Conservation (phyloP, 30 jellyfish, hydroid and myxozoan genomes). For the Aurelia coerulea region DNA sequence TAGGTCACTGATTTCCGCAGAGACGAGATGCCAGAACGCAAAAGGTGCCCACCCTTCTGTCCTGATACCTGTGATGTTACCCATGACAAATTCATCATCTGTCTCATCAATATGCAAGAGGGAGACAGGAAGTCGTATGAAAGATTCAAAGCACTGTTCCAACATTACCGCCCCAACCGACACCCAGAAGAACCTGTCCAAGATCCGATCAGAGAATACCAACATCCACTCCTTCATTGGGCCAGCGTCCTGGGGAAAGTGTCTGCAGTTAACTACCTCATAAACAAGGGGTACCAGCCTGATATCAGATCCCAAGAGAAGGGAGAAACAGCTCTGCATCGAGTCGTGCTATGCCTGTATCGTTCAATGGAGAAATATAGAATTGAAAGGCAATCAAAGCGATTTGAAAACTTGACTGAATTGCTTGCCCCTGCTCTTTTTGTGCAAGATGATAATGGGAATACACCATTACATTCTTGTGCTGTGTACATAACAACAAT, state of each 20-base stretch:
- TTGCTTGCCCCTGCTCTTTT: constrained; percentile 65
- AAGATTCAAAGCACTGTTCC: constrained; percentile 35
- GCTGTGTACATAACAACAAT: constrained; percentile 57
- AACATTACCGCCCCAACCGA: constrained; percentile 8
- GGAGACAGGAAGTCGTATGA: constrained; percentile 35
- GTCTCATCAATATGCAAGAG: constrained; percentile 42
- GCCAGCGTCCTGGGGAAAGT: constrained; percentile 82
- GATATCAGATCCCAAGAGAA: constrained; percentile 39
- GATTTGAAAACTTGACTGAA: constrained; percentile 28
- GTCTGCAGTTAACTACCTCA: constrained; percentile 52
- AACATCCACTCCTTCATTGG: constrained; percentile 90
- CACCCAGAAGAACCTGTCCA: constrained; percentile 59
- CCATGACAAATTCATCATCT: constrained; percentile 62
- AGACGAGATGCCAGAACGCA: constrained; percentile 28
- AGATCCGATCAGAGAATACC: constrained; percentile 64
- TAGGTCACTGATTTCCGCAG: background rate
- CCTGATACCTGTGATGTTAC: constrained; percentile 22
- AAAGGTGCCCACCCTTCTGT: constrained; percentile 82
- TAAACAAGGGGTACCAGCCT: constrained; percentile 49
- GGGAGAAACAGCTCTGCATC: constrained; percentile 80
- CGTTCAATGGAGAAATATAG: background rate
- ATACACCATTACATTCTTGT: constrained; percentile 89
- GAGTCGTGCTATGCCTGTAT: constrained; percentile 55
- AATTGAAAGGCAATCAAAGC: background rate
- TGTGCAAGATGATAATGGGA: constrained; percentile 62